Evolutionary conservation across 2,888 invertebrate genomes (phyloP), one percentile per base, ranked within the genome.

Genomic region (Protodeltote pygarga): DNA sequence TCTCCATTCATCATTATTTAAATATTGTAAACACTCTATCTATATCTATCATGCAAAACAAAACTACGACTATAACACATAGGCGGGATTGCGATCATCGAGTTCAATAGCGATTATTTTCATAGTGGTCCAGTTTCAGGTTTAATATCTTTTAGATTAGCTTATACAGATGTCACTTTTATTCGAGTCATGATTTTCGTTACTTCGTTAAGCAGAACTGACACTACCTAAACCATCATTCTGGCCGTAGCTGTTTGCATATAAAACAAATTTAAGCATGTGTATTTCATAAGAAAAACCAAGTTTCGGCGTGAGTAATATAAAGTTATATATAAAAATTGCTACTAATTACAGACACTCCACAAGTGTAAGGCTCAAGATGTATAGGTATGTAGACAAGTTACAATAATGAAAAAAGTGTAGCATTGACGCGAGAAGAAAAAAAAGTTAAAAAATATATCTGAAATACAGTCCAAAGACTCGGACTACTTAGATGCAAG

Each of bases 21-120:
- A n/a, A n/a, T n/a, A n/a, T n/a, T n/a, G n/a, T n/a, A n/a, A n/a
- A n/a, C n/a, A n/a, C n/a, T n/a, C n/a, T n/a, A n/a, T 59, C 72
- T 78, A 80, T 74, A 75, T n/a, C 67, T 70, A 72, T 73, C 88
- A 87, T 89, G 87, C 86, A 88, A 73, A 55, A 81, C 76, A 83
- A 78, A 69, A 82, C 82, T 85, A 85, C 77, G 68, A 65, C 63
- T 65, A 79, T 71, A 79, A 82, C 75, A 80, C 50, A 72, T 64
- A 81, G 79, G 89, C 89, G 91, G 90, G 91, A 89, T 82, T 91
- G 91, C 91, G 91, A 91, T 89, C 90, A 91, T 91, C 91, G 90
- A 80, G 83, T 84, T 77, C 58, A 74, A 73, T 71, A 74, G 63
- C 65, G 68, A 46, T 35, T 32, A 51, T 35, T 29, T 20, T 47